Evolutionary conservation across 2,797 vertebrate species (phyloP).

Genomic region (Gambusia yucatana): DNA sequence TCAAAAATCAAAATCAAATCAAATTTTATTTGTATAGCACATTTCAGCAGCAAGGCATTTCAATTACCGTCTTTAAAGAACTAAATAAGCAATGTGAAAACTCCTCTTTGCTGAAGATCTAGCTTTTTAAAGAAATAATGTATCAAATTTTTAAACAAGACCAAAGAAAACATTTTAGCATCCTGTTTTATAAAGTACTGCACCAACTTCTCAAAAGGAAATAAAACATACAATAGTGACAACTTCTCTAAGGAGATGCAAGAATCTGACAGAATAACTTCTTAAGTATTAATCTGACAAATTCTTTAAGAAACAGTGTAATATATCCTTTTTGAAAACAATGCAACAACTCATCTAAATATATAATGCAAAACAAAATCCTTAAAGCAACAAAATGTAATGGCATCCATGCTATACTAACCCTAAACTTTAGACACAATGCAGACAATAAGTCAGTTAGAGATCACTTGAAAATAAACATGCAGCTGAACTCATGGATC

Average conservation of each 20-base stretch:
- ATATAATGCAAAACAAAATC: background rate
- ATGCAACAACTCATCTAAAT: background rate
- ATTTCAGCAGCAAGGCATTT: too few relatives aligned
- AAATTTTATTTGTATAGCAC: too few relatives aligned
- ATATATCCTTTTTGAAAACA: background rate
- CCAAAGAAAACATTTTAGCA: background rate
- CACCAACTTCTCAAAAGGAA: background rate
- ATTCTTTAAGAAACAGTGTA: background rate
- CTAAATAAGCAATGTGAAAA: background rate
- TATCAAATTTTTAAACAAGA: background rate
- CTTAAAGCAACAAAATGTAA: background rate
- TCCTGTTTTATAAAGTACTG: background rate
- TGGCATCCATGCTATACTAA: background rate
- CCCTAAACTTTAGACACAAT: background rate
- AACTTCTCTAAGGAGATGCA: background rate
- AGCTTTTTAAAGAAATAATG: background rate
- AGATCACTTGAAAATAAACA: background rate
- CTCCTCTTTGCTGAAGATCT: too few relatives aligned
- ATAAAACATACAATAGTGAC: background rate
- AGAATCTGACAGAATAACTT: background rate
- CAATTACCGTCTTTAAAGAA: background rate
- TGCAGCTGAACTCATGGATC: background rate
- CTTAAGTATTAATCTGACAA: background rate
- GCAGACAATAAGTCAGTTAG: background rate
- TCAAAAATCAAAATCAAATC: too few relatives aligned